Percentiles rank a stretch among this genome's conserved stretches.
phyloP scores from a whole-genome alignment of 2,888 invertebrate species.

The Cataglyphis rosenhaueri region DNA sequence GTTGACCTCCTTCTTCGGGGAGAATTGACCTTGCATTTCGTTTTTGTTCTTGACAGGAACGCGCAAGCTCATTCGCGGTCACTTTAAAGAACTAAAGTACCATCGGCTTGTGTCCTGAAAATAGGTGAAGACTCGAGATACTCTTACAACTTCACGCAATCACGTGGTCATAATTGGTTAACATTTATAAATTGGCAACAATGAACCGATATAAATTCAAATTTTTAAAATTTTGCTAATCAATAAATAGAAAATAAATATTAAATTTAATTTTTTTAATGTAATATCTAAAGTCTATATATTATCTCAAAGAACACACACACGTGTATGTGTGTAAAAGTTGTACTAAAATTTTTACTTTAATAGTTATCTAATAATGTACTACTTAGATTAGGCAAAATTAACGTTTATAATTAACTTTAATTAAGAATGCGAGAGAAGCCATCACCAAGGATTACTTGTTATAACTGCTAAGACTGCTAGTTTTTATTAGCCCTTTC shows the following conservation, averaged over 20 bases:
- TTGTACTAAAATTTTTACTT: not conserved
- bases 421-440: too few species aligned
- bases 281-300: not conserved
- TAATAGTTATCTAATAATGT: not conserved
- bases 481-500: not conserved
- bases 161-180: not conserved
- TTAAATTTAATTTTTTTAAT: not conserved
- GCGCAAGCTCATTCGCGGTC: constrained; percentile 60
- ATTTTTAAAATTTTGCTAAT: not conserved
- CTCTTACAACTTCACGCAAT: not conserved
- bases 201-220: not conserved
- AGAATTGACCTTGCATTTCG: constrained; percentile 82
- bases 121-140: not conserved
- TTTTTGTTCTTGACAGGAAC: constrained; percentile 76
- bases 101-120: constrained; percentile 16
- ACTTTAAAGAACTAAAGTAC: constrained; percentile 55
- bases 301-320: not conserved
- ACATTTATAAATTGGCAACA: constrained; percentile 3
- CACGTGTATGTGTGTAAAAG: too few species aligned
- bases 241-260: not conserved
- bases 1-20: constrained; percentile 81
- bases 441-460: too few species aligned
- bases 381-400: too few species aligned
- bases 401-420: too few species aligned
- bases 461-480: too few species aligned